These are phyloP conservation scores for Pelusios castaneus DNA, from an alignment of 2,113 vertebrate genomes.

Conservation along the genomic window DNA sequence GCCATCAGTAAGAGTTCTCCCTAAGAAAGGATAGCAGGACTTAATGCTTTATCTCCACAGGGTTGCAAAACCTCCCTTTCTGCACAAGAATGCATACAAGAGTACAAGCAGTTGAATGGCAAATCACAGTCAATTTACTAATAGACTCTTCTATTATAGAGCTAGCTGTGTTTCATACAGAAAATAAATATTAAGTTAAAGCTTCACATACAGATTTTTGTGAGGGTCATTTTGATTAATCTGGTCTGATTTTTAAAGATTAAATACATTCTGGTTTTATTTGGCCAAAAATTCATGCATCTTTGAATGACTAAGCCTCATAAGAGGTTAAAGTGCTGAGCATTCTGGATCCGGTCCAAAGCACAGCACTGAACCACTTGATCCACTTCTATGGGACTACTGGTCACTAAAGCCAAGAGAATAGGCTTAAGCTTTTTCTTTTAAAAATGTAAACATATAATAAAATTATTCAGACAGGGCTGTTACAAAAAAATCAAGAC, in stretches of 20 bases:
- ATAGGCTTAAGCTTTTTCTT: no score
- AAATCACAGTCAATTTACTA: rapidly evolving
- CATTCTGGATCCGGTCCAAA: background rate
- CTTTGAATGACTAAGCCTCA: background rate
- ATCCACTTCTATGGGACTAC: background rate
- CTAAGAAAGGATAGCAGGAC: background rate
- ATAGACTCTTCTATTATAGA: background rate
- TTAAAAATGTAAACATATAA: no score
- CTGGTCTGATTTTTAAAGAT: background rate
- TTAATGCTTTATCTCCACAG: background rate
- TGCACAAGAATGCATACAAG: background rate
- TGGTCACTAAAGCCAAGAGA: no score
- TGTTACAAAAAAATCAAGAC: no score
- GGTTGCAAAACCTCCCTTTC: background rate
- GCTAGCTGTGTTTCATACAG: background rate
- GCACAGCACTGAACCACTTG: background rate
- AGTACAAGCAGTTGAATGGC: rapidly evolving
- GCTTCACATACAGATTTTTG: background rate
- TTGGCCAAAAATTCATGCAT: background rate
- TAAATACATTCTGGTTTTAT: background rate
- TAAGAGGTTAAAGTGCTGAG: background rate
- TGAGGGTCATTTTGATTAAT: background rate
- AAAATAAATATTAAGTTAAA: background rate
- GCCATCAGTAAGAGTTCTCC: background rate
- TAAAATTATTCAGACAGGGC: no score